Evolutionary conservation across 2,888 invertebrate species (phyloP), one percentile per base, ranked within the genome.

Genomic region (Aricia artaxerxes): DNA sequence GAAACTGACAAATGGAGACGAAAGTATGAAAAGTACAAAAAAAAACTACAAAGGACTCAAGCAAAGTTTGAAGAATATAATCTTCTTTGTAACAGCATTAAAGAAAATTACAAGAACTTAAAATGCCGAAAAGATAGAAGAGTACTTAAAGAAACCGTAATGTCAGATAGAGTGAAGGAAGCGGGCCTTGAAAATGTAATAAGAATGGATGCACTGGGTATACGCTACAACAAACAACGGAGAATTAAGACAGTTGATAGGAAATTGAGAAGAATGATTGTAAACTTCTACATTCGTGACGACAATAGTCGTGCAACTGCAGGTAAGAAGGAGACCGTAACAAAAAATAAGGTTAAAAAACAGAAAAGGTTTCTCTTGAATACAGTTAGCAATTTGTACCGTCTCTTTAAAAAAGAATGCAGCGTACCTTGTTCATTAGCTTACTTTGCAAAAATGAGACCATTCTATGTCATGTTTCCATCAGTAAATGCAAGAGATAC

Each of bases 291-390:
- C 78, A 16, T 76, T n/a, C 57, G 83, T 79, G 83, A 83, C 13
- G 83, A 84, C 72, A 73, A 83, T 35, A 82, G 82, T 4, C 80
- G 83, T 79, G 79, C 82, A 0, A 84, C 83, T 1, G 83, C 83
- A 9, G 83, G 83, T 7, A 84, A 82, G 72, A 83, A 83, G 79
- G 83, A 84, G 78, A 82, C 82, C 4, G 13, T 78, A 11, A 84
- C 83, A 9, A 80, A 31, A 57, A 53, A 81, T 69, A 78, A 78
- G 35, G 1, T 57, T 24, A 83, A 83, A 80, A 61, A 79, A 0
- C 83, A 84, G 38, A 83, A 83, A 78, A 80, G 83, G 57, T 83
- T 79, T 72, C 40, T 84, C 2, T 77, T 83, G 11, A 82, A 84
- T 44, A 80, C 79, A 4, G 80, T 82, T 79, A 84, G 84, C 79